Base-by-base conservation (phyloP, 2,888 invertebrate species). In the Drosophila stalkeri region DNA sequence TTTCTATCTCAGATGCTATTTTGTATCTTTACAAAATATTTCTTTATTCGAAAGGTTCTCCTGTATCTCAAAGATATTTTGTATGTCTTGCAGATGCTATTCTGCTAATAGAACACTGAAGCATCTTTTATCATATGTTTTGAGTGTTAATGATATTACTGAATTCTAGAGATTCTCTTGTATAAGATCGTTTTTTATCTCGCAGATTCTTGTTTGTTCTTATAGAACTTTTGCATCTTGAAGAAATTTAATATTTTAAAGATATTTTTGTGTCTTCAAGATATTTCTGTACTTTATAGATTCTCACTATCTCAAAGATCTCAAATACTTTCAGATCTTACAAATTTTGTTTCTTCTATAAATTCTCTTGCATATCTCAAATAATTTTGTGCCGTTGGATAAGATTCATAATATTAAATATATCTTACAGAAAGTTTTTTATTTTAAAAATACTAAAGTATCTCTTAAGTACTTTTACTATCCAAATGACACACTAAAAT, bases 391-490 rank as follows among this genome's bases (percentile, higher is more conserved):
- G 4, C 11, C 2, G n/a, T n/a, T n/a, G n/a, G n/a, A n/a, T n/a
- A 23, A 23, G 2, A 23, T 23, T 23, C 3, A 3, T 23, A 23
- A 23, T 23, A 23, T 23, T 23, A 23, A 23, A 23, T 23, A 23
- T 23, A 23, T 23, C 5, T 12, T 12, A 4, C 2, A 18, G 43
- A 43, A 4, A 4, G n/a, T n/a, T 43, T 20, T 20, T 14, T 8
- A 37, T 14, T 1, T 37, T 14, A 1, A 37, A 37, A 2, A 14
- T 0, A 8, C n/a, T 3, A n/a, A 14, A 37, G n/a, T n/a, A 0
- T 18, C 43, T 12, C 2, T 1, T 18, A 5, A 43, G 2, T 18
- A 18, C 18, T 12, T 11, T 18, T 11, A 18, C 18, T n/a, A 46
- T 16, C 14, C 14, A 23, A n/a, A 18, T 7, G 41, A 18, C 18